Conservation (phyloP, 2,888 invertebrate species). For the Meliscaeva auricollis region DNA sequence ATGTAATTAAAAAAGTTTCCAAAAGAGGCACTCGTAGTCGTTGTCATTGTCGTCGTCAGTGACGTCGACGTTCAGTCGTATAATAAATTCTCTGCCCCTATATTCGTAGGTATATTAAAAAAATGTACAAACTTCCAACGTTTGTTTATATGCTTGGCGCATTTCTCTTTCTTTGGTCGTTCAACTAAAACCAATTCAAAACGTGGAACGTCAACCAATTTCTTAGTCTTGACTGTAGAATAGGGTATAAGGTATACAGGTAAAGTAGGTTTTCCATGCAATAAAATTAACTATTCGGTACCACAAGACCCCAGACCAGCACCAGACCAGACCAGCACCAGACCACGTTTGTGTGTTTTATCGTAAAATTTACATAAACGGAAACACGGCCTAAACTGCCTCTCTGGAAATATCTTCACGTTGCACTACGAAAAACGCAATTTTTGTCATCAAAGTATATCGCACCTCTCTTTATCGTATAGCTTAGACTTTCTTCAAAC, state of each 20-base stretch:
- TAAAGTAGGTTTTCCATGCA: constrained; percentile 17
- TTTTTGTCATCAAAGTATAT: constrained; percentile 22
- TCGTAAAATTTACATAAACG: constrained; percentile 62
- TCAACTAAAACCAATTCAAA: constrained; percentile 9
- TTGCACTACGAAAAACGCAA: constrained; percentile 53
- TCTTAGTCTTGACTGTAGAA: background rate
- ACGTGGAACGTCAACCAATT: background rate
- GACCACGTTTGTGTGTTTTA: constrained; percentile 59
- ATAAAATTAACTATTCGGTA: constrained; percentile 51
- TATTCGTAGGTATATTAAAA: too few species aligned
- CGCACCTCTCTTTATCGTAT: background rate
- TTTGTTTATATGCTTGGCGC: constrained; percentile 44
- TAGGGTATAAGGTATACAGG: background rate
- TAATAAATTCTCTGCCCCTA: background rate
- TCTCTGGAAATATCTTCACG: constrained; percentile 58
- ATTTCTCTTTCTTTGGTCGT: constrained; percentile 44
- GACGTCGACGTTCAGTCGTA: too few species aligned
- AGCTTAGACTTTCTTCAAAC: background rate
- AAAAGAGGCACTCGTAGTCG: too few species aligned
- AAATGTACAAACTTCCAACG: constrained; percentile 7
- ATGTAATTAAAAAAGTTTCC: too few species aligned
- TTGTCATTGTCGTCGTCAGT: too few species aligned
- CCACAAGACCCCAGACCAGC: constrained; percentile 37
- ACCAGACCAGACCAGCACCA: constrained; percentile 45
- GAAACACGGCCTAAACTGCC: constrained; percentile 54